Evolutionary conservation across 2,797 vertebrate genomes (phyloP).

Genomic region (Petrocephalus sullivani): DNA sequence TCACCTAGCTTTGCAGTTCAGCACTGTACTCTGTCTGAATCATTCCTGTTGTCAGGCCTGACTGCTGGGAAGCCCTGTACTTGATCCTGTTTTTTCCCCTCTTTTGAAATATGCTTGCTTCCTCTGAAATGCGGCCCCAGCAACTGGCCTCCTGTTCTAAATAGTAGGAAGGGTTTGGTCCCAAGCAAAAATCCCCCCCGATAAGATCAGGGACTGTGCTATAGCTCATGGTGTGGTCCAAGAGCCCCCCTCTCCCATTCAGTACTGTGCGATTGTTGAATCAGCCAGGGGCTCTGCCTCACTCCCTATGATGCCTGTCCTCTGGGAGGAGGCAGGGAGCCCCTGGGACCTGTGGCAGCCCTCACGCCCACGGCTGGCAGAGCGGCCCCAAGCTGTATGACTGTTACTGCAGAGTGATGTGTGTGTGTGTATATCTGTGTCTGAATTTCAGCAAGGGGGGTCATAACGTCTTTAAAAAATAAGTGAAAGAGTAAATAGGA

Average conservation of each 20-base stretch:
- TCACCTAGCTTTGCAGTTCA: not conserved
- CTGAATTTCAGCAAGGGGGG: not conserved
- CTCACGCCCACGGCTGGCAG: not conserved
- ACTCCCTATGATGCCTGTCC: not conserved
- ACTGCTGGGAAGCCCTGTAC: not conserved
- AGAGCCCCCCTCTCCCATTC: not conserved
- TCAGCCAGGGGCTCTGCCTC: not conserved
- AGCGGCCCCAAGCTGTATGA: not conserved
- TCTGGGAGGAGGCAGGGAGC: not conserved
- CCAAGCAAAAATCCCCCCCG: slow-evolving; percentile 64
- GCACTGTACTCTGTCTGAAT: not conserved
- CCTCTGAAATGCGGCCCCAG: slow-evolving; percentile 41
- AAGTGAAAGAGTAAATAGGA: not conserved
- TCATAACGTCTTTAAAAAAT: not conserved
- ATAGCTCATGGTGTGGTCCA: slow-evolving; percentile 29
- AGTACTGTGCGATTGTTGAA: not conserved
- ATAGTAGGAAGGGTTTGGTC: slow-evolving; percentile 92
- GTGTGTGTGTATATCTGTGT: not conserved
- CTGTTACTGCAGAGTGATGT: not conserved
- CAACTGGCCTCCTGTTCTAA: slow-evolving; percentile 64
- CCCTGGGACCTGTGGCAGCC: not conserved
- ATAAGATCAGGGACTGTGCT: slow-evolving; percentile 72
- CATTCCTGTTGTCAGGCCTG: not conserved
- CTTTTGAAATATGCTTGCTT: not conserved
- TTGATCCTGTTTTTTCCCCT: not conserved